These are phyloP conservation scores for Myopa testacea DNA, from an alignment of 2,888 invertebrate genomes.

Conservation along the genomic window DNA sequence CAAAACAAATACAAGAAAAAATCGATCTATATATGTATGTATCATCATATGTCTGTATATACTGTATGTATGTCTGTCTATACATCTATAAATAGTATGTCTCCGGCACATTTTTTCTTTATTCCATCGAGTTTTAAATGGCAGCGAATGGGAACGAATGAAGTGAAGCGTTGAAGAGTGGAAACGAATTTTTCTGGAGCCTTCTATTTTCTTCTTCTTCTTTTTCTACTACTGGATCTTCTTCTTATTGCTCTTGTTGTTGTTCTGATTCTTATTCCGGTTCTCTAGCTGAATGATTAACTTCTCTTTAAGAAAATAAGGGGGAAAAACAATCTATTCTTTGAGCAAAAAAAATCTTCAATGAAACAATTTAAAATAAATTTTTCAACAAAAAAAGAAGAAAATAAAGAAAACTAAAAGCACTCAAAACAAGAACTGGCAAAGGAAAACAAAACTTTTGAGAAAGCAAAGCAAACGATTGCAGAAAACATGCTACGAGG, in stretches of 20 bases:
- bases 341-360: neutral
- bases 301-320: too few relatives aligned
- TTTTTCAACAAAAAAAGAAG: neutral
- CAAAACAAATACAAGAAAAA: neutral
- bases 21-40: neutral
- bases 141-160: too few relatives aligned
- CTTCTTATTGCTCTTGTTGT: too few relatives aligned
- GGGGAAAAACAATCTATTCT: too few relatives aligned
- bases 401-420: neutral
- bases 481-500: neutral
- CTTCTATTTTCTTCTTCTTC: too few relatives aligned
- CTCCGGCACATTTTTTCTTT: too few relatives aligned
- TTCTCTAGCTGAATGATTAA: too few relatives aligned
- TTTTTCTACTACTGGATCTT: too few relatives aligned
- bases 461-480: neutral
- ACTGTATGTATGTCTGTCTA: neutral
- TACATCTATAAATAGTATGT: neutral
- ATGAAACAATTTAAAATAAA: neutral
- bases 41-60: neutral
- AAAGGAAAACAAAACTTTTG: neutral
- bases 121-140: too few relatives aligned
- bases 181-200: too few relatives aligned
- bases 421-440: neutral
- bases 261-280: too few relatives aligned
- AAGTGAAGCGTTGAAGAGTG: too few relatives aligned